These are phyloP conservation scores for Sebastes itinus DNA, from an alignment of 2,797 vertebrate species.

Conservation along the genomic window DNA sequence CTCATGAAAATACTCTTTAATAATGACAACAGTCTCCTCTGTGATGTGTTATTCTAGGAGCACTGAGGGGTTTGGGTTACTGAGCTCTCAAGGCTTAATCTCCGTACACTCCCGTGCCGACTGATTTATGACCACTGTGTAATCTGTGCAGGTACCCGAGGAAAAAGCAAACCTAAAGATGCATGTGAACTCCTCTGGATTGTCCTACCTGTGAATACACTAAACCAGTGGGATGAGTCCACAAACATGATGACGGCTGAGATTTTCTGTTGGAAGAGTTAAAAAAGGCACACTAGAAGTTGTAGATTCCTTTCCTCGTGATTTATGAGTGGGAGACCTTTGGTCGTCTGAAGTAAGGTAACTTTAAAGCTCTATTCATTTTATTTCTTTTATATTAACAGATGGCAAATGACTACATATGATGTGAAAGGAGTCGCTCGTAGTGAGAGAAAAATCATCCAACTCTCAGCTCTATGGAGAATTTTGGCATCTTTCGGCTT, in stretches of 20 bases:
- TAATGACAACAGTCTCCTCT: neutral
- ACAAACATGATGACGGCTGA: neutral
- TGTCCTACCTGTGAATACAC: neutral
- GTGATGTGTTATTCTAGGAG: neutral
- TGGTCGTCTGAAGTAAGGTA: neutral
- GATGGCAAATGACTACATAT: neutral
- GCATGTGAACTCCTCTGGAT: neutral
- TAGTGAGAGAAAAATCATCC: neutral
- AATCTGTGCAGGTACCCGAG: neutral
- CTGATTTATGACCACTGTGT: conserved; percentile 16
- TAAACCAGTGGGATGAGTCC: neutral
- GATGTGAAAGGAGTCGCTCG: neutral
- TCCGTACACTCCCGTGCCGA: neutral
- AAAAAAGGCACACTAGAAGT: neutral
- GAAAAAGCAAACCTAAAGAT: conserved; percentile 1
- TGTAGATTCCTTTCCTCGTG: neutral
- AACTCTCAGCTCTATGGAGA: neutral
- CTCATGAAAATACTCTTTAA: neutral
- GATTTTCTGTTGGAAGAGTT: neutral
- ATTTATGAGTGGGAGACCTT: neutral
- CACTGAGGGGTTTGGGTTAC: neutral
- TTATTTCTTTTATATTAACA: neutral
- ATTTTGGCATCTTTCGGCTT: neutral
- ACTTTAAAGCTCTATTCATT: neutral
- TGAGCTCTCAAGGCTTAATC: neutral